Base-by-base conservation (phyloP, 2,797 vertebrate genomes). In the Anguilla marmorata region DNA sequence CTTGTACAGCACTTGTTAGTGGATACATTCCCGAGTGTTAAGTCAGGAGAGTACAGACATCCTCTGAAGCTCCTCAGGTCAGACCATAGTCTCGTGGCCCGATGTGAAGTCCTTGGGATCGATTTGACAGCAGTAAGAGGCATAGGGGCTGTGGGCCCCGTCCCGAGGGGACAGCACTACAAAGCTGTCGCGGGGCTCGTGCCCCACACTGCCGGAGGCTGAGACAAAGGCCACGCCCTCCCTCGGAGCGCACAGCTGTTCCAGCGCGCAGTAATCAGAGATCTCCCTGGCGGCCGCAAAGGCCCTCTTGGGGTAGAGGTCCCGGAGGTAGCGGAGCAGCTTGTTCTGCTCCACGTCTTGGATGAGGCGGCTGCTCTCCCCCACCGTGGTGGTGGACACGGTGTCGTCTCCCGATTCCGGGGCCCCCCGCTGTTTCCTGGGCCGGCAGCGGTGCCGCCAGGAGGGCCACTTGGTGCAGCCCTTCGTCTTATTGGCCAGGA, bases 81-180 rank as follows among this genome's bases (percentile, higher is more conserved):
- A 97, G 89, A 97, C 95, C 91, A 96, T 90, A 0, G 96, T 97
- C 93, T 97, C 96, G 1, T 95, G 93, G 92, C 96, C 96, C 91
- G 94, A 94, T 90, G 83, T 93, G 89, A 95, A 94, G 92, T 93
- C 95, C 37, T 89, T 91, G 60, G 95, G 95, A 89, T 96, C 96
- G 92, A 96, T 93, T 83, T 96, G 96, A 91, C 96, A 97, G 91
- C 96, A 97, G 90, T 96, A 96, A 90, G 91, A 94, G 90, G 95
- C 95, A 52, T 96, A 95, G 85, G 95, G 94, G 88, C 93, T 95
- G 91, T 91, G 95, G 87, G 95, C 94, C 90, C 94, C 94, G 30
- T 94, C 95, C 90, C 94, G 95, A 2, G 95, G 95, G 56, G 95
- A 95, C 89, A 94, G 95, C 89, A 96, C 93, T 86, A 86, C 90